Evolutionary conservation across 2,888 invertebrate species (phyloP).

Genomic region (Caenorhabditis panamensis): DNA sequence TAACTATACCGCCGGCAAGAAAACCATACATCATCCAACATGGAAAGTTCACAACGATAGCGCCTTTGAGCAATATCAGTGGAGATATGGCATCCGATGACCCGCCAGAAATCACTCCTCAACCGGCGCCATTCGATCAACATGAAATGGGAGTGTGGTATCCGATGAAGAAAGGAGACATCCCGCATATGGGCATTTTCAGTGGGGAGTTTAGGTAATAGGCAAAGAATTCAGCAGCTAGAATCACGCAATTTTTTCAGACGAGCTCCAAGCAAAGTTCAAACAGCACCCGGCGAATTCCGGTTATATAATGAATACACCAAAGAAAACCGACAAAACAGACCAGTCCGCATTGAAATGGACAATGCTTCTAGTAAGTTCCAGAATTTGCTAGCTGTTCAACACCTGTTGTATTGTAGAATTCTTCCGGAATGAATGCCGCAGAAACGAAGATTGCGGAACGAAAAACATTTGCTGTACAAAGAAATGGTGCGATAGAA

Average conservation of each 20-base stretch:
- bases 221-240: background rate
- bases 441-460: conserved; percentile 59
- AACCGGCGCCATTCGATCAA: conserved; percentile 49
- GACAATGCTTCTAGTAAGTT: conserved; percentile 64
- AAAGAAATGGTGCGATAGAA: conserved; percentile 73
- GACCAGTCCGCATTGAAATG: conserved; percentile 71
- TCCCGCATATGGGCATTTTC: conserved; percentile 61
- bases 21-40: conserved; percentile 46
- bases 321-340: conserved; percentile 62
- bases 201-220: conserved; percentile 51
- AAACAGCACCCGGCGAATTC: conserved; percentile 18
- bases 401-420: conserved; percentile 56
- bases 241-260: too few species aligned
- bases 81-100: conserved; percentile 57
- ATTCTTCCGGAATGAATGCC: conserved; percentile 65
- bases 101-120: conserved; percentile 48
- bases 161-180: conserved; percentile 63
- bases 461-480: conserved; percentile 68
- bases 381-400: too few species aligned
- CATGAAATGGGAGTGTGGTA: conserved; percentile 57
- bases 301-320: conserved; percentile 68
- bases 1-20: background rate
- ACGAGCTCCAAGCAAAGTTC: conserved; percentile 28
- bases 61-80: conserved; percentile 47
- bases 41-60: conserved; percentile 30